Conservation (phyloP, 2,113 vertebrate genomes). For the Mellivora capensis region DNA sequence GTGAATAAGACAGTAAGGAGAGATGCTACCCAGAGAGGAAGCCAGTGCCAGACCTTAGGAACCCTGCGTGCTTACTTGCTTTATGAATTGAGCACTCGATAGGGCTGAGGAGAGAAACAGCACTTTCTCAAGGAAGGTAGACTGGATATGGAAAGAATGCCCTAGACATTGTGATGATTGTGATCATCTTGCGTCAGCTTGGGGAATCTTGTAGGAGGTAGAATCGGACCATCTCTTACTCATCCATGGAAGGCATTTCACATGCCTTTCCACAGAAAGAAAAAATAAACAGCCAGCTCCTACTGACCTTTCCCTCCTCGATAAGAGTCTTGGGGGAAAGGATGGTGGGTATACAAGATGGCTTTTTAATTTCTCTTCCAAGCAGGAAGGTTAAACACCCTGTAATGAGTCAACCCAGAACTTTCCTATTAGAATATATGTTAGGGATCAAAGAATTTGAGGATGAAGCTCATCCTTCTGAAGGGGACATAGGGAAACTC, state of each 20-base stretch:
- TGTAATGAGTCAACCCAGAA: neutral
- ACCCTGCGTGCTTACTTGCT: neutral
- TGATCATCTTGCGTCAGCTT: neutral
- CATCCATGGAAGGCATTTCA: neutral
- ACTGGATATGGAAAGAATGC: neutral
- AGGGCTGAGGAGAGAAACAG: neutral
- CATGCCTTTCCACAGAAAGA: neutral
- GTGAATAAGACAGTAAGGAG: neutral
- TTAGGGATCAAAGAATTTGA: neutral
- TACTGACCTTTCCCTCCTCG: neutral
- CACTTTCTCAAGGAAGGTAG: neutral
- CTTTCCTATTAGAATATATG: neutral
- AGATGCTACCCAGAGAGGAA: neutral
- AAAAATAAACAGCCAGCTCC: neutral
- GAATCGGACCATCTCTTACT: neutral
- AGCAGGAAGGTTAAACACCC: neutral
- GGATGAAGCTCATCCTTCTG: neutral
- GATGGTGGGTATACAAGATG: neutral
- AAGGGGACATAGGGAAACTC: neutral
- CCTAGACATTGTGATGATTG: neutral
- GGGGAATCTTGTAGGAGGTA: neutral
- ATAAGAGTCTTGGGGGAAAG: neutral
- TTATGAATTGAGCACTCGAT: neutral
- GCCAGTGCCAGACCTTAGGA: neutral
- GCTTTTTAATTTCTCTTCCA: neutral